These are phyloP conservation scores for Agrochola macilenta DNA, from an alignment of 2,888 invertebrate genomes.

Conservation along the genomic window DNA sequence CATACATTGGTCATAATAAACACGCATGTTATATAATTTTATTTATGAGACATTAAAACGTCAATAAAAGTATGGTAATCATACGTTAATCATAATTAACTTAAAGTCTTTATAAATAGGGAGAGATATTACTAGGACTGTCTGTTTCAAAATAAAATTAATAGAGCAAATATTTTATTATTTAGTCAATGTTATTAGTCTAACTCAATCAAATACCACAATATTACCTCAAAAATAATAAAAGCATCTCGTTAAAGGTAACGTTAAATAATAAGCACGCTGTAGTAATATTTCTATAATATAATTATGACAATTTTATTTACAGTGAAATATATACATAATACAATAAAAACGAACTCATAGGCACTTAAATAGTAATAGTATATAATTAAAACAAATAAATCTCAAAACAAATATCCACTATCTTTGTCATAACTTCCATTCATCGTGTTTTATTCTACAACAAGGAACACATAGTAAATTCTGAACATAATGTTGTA, in stretches of 20 bases:
- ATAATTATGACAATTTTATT: conserved; percentile 12
- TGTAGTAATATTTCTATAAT: not conserved
- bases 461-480: not conserved
- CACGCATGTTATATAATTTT: too few relatives aligned
- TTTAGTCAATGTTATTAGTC: not conserved
- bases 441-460: not conserved
- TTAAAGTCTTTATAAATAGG: not conserved
- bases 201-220: not conserved
- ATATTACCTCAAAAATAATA: not conserved
- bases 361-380: not conserved
- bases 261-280: not conserved
- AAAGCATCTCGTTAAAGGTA: not conserved
- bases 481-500: not conserved
- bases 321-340: not conserved
- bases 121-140: not conserved
- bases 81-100: not conserved
- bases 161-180: not conserved
- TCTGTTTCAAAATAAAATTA: not conserved
- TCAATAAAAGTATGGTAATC: too few relatives aligned
- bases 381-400: too few relatives aligned
- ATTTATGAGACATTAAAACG: too few relatives aligned
- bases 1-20: too few relatives aligned
- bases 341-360: not conserved
- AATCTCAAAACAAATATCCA: too few relatives aligned
- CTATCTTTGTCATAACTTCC: too few relatives aligned